phyloP scores from a whole-genome alignment of 2,113 vertebrate genomes.

The Ranitomeya imitator region DNA sequence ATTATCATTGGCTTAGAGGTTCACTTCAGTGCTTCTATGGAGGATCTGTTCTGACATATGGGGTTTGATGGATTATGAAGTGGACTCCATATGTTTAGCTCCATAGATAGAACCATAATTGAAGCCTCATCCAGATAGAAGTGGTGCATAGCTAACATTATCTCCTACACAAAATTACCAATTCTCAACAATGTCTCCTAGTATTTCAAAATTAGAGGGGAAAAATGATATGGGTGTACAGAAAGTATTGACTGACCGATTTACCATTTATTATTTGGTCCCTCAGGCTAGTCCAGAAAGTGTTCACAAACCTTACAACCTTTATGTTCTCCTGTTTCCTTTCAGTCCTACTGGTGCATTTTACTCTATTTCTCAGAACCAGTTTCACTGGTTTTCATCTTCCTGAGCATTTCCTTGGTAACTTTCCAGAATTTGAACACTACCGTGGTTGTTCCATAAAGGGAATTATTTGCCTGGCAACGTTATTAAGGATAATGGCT shows the following conservation, averaged over 20 bases:
- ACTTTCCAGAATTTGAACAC: slow-evolving; percentile 28
- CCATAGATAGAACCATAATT: neutral
- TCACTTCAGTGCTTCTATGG: neutral
- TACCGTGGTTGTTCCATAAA: neutral
- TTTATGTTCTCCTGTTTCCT: neutral
- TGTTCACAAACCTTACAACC: neutral
- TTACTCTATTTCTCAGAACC: neutral
- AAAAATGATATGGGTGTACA: neutral
- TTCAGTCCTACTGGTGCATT: neutral
- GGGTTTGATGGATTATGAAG: too few species aligned
- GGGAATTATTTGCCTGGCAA: slow-evolving; percentile 26
- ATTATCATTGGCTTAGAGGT: neutral
- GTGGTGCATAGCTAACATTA: neutral
- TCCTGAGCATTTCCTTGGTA: slow-evolving; percentile 12
- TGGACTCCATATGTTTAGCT: too few species aligned
- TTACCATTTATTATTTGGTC: neutral
- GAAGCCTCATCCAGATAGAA: neutral
- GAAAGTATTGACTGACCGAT: neutral
- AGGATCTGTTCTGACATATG: too few species aligned
- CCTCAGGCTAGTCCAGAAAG: neutral
- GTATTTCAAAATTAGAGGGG: neutral
- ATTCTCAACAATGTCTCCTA: too few species aligned
- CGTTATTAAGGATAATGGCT: slow-evolving; percentile 7
- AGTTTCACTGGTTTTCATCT: slow-evolving; percentile 44
- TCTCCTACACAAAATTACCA: neutral